Percentiles rank a stretch among this genome's conserved stretches.
Evolutionary conservation across 2,797 vertebrate species (phyloP).

Genomic region (Lutjanus argentimaculatus): DNA sequence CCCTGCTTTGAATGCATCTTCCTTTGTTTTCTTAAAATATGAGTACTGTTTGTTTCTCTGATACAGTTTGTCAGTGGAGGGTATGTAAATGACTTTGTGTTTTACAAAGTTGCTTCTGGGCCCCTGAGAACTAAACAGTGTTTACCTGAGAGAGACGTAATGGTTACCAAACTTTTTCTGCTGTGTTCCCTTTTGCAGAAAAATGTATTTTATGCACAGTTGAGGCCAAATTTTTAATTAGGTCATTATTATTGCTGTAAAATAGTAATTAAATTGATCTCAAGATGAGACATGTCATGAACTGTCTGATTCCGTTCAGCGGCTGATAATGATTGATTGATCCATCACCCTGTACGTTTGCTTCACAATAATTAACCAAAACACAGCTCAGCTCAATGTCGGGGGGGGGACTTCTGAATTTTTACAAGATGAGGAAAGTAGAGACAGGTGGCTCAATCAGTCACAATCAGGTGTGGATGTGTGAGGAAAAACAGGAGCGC

Average conservation of each 20-base stretch:
- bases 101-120: conserved; percentile 1
- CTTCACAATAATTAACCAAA: conserved; percentile 15
- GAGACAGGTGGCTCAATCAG: conserved; percentile 10
- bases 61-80: neutral
- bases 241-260: neutral
- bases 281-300: neutral
- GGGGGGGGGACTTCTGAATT: neutral
- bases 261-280: neutral
- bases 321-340: conserved; percentile 16
- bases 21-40: neutral
- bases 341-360: neutral
- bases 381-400: conserved; percentile 2
- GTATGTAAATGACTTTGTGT: neutral
- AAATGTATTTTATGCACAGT: conserved; percentile 18
- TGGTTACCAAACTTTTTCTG: neutral
- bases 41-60: neutral
- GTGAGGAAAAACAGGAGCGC: neutral
- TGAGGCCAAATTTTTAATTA: neutral
- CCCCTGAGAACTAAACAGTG: neutral
- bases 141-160: neutral
- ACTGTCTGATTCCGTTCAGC: conserved; percentile 9
- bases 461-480: conserved; percentile 11
- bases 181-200: neutral
- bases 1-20: neutral
- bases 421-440: neutral